Base-by-base conservation (phyloP, 2,888 invertebrate genomes). In the Pterostichus niger region DNA sequence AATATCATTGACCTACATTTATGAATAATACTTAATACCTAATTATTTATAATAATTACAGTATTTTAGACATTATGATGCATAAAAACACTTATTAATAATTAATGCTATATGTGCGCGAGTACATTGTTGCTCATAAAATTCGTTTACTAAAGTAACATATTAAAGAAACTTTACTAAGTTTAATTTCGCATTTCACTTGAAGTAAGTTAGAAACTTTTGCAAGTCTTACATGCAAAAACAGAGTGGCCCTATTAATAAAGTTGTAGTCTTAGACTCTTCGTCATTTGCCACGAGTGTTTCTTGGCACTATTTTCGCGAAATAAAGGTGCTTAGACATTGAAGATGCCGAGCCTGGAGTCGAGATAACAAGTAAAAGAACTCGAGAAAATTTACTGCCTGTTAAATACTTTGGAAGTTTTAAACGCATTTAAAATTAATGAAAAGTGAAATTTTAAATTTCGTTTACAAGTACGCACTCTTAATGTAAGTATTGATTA, bases 131-230 rank as follows among this genome's bases (percentile, higher is more conserved):
- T 24, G 3, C 24, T 24, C 24, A 24, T 24, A 24, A 24, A 24
- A 3, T 24, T 24, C 24, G 2, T 24, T 24, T 24, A 24, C 54
- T 56, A 24, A 24, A 13, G 9, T 4, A 56, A 13, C 6, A 5
- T 56, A 15, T 56, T 56, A 56, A 56, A 56, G 54, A 56, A 56
- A 56, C 13, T 17, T 17, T 9, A n/a, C n/a, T n/a, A 15, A 56
- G 54, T 56, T 56, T 56, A 56, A 56, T 56, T 56, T 56, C 24
- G 24, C 24, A 40, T 40, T 40, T 52, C 17, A 13, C 40, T 17
- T 44, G 11, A 71, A 15, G 44, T 7, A 71, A 71, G 44, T 71
- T 44, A 71, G 6, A 44, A 71, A 71, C 44, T 44, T 68, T 71
- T 44, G 44, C 33, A 11, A 13, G 40, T 13, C 24, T 64, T 13